phyloP scores from a whole-genome alignment of 2,113 vertebrate genomes.

The Epinephelus lanceolatus region DNA sequence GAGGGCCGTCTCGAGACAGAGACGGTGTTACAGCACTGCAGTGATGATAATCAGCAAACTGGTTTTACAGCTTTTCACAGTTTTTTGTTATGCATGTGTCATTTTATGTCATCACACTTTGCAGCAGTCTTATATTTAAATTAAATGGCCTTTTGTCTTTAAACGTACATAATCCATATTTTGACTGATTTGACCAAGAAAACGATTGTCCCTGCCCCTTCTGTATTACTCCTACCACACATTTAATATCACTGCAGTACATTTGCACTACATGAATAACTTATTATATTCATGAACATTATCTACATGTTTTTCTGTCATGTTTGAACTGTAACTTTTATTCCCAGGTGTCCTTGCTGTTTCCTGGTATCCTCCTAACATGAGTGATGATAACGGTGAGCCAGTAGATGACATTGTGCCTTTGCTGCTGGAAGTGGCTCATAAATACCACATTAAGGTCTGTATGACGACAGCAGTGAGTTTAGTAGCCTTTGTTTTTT shows the following conservation, averaged over 20 bases:
- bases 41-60: too few species aligned
- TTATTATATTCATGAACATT: not conserved
- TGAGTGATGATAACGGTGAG: conserved; percentile 93
- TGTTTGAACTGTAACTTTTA: conserved; percentile 38
- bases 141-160: too few species aligned
- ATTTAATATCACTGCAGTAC: not conserved
- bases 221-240: not conserved
- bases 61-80: too few species aligned
- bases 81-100: too few species aligned
- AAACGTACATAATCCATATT: too few species aligned
- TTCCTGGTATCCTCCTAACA: conserved; percentile 95
- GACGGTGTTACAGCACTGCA: too few species aligned
- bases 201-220: too few species aligned
- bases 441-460: conserved; percentile 96
- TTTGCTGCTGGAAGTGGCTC: conserved; percentile 91
- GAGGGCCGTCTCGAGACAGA: too few species aligned
- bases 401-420: conserved; percentile 90
- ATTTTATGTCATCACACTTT: too few species aligned
- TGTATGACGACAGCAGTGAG: conserved; percentile 21
- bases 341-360: conserved; percentile 91
- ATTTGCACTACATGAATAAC: not conserved
- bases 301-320: not conserved
- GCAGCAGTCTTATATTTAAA: too few species aligned
- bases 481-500: not conserved
- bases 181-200: too few species aligned